Evolutionary conservation across 1,140 invertebrate species (phyloP), one percentile per base, ranked within the genome.

Genomic region (Battus philenor): DNA sequence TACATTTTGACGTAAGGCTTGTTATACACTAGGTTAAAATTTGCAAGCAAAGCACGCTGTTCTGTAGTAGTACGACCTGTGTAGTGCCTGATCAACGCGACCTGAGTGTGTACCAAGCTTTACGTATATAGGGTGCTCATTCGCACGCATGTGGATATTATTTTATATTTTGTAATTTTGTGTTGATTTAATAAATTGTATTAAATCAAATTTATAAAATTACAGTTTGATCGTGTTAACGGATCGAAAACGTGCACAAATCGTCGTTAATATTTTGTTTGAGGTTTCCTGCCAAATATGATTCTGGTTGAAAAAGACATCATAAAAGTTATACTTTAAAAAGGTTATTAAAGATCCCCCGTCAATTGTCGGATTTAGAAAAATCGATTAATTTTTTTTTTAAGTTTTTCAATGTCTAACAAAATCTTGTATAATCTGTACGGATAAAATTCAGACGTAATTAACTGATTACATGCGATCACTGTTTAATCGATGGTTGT

Each of bases 401-500:
- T 33, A 1, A 3, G 5, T 9, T 15, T 16, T 32, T 32, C 12
- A 12, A 1, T 15, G 6, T 13, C 15, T 33, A 16, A 7, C 1
- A 8, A 10, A 4, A 6, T 7, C 11, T 18, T 18, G 3, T 0
- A 18, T 2, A 10, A 20, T 11, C 36, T 8, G 9, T 39, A n/a
- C n/a, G n/a, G n/a, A n/a, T n/a, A n/a, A n/a, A n/a, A n/a, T n/a
- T n/a, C n/a, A n/a, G n/a, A n/a, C n/a, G n/a, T n/a, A n/a, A n/a
- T n/a, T n/a, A n/a, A n/a, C n/a, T n/a, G n/a, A n/a, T n/a, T n/a
- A n/a, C n/a, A n/a, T n/a, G n/a, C n/a, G n/a, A n/a, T n/a, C n/a
- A n/a, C n/a, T n/a, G n/a, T n/a, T n/a, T n/a, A n/a, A 41, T 29
- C 8, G 38, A 29, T 51, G 41, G 45, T 54, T 51, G 47, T 29